A percentile compares a stretch with the other conserved stretches of the same genome.
Evolutionary conservation across 2,113 vertebrate genomes (phyloP).

Genomic region (Plecotus auritus): DNA sequence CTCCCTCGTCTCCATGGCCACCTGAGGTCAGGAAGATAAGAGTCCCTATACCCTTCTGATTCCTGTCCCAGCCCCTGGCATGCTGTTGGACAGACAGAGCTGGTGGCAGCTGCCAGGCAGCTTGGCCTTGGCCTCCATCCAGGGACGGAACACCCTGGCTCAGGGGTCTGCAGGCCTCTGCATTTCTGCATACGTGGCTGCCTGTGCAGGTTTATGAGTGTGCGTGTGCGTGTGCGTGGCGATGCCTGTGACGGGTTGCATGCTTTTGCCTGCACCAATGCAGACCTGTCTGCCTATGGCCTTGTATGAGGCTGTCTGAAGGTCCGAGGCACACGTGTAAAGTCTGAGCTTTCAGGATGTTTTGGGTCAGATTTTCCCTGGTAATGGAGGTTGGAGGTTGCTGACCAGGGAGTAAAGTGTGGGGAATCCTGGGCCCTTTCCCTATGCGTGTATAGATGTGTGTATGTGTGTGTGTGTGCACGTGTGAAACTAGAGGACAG

Average conservation of each 20-base stretch:
- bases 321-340: neutral
- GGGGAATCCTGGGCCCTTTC: neutral
- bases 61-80: neutral
- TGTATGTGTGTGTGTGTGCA: neutral
- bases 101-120: neutral
- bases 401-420: neutral
- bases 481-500: neutral
- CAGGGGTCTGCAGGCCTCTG: neutral
- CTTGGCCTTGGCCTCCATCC: neutral
- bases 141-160: neutral
- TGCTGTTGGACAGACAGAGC: neutral
- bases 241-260: accelerated
- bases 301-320: neutral
- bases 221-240: accelerated
- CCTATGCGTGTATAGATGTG: neutral
- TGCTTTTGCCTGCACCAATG: accelerated
- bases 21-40: neutral
- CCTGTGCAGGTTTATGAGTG: accelerated
- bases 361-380: neutral
- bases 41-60: neutral
- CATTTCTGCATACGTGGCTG: too few relatives aligned
- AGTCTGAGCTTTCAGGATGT: neutral
- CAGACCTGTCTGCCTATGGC: neutral
- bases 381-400: neutral
- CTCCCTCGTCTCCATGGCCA: neutral